Base-by-base conservation (phyloP, 2,888 invertebrate species). In the Empis stercorea region DNA sequence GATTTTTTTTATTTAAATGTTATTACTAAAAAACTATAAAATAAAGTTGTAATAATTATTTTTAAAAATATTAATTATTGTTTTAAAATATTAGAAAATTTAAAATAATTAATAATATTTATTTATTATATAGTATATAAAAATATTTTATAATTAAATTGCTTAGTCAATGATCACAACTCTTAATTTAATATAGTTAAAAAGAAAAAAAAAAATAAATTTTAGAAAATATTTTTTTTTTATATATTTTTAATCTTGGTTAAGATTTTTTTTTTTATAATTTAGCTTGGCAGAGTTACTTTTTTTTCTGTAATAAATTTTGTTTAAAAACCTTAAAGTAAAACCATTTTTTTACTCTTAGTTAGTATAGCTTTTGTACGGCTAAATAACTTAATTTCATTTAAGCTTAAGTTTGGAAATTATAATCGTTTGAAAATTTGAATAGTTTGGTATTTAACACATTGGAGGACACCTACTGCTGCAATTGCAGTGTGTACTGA, bases 101-200 rank as follows among this genome's bases (percentile, higher is more conserved):
- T 5, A 13, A 13, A n/a, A 34, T 34, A 5, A n/a, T n/a, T n/a
- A 34, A 34, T 7, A 34, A 34, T n/a, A 34, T n/a, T n/a, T 34
- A 7, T n/a, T 13, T 13, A 13, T 32, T n/a, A n/a, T 34, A n/a
- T 34, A 34, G 13, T 34, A 5, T 5, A 32, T 34, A 34, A 34
- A 34, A 34, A n/a, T 34, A n/a, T n/a, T 4, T n/a, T 5, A 34
- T 34, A 53, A 48, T 54, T 54, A 59, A 54, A 64, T 60, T 61
- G 59, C 67, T 67, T 64, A 66, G 62, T 64, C 62, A 65, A 67
- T 67, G 68, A 66, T 66, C 68, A 66, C 66, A 66, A 66, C 68
- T 66, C 66, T 67, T 67, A 66, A 51, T 54, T 56, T 57, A 55
- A 51, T 50, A 46, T 47, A 44, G 2, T 7, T 34, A n/a, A 34